Evolutionary conservation across 2,113 vertebrate species (phyloP).

Genomic region (Zapus hudsonius): DNA sequence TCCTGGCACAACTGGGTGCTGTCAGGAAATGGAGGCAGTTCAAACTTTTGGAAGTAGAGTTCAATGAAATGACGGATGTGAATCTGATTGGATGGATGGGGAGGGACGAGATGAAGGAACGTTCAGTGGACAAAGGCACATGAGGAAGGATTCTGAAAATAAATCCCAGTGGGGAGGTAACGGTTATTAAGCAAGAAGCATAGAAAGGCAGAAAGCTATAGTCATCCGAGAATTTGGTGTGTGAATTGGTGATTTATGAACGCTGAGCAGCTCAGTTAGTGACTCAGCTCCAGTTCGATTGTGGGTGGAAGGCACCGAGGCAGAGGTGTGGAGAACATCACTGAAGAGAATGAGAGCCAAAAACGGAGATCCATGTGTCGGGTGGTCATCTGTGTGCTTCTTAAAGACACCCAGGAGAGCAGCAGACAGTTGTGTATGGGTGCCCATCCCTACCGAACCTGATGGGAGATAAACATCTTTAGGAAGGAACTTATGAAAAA

Average conservation of each 20-base stretch:
- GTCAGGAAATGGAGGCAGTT: neutral
- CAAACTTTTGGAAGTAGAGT: conserved; percentile 1
- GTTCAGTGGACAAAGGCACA: neutral
- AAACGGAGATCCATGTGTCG: neutral
- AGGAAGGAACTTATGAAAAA: conserved; percentile 23
- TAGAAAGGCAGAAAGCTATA: neutral
- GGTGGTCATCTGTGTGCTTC: neutral
- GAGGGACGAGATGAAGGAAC: neutral
- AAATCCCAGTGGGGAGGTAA: neutral
- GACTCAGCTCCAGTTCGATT: neutral
- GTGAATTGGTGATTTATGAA: neutral
- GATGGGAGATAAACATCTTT: conserved; percentile 22
- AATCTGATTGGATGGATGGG: neutral
- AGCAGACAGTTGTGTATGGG: neutral
- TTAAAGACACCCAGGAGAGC: neutral
- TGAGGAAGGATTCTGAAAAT: neutral
- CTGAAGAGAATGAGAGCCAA: neutral
- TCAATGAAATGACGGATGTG: neutral
- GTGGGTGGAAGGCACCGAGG: neutral
- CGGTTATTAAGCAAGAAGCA: neutral
- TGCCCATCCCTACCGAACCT: neutral
- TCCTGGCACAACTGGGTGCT: neutral
- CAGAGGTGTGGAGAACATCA: neutral
- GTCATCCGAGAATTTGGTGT: neutral
- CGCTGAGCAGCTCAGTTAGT: neutral